Evolutionary conservation across 1,140 invertebrate species (phyloP).

Genomic region (Caerostris darwini): DNA sequence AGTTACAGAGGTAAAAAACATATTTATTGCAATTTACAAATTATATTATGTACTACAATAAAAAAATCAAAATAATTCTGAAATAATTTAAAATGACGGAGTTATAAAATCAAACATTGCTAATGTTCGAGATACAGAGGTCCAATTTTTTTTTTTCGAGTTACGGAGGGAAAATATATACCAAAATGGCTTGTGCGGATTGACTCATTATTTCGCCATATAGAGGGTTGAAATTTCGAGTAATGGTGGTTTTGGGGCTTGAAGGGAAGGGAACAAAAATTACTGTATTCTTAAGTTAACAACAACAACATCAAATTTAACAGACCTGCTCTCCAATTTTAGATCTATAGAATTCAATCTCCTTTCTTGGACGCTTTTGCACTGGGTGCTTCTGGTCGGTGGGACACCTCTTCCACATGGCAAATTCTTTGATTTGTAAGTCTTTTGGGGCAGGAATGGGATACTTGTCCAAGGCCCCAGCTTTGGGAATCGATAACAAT

Average conservation of each 20-base stretch:
- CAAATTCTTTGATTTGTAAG: not conserved
- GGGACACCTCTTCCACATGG: constrained; percentile 48
- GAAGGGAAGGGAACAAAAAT: no score
- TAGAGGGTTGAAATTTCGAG: not conserved
- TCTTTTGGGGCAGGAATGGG: constrained; percentile 8
- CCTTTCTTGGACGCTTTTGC: not conserved
- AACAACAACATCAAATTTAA: not conserved
- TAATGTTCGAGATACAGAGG: no score
- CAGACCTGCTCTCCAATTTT: constrained; percentile 28
- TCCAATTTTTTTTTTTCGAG: no score
- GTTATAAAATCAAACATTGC: no score
- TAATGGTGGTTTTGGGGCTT: no score
- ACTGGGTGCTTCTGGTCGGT: constrained; percentile 44
- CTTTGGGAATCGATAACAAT: not conserved
- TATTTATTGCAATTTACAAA: no score
- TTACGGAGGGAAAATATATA: no score
- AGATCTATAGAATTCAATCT: not conserved
- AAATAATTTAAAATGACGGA: no score
- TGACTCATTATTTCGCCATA: not conserved
- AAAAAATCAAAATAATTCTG: no score
- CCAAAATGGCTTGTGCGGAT: not conserved
- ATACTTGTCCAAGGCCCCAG: not conserved
- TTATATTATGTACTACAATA: no score
- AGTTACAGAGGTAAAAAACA: no score
- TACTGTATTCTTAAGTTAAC: not conserved